Conservation (phyloP, 1,140 invertebrate genomes). For the Zaprionus vittiger region DNA sequence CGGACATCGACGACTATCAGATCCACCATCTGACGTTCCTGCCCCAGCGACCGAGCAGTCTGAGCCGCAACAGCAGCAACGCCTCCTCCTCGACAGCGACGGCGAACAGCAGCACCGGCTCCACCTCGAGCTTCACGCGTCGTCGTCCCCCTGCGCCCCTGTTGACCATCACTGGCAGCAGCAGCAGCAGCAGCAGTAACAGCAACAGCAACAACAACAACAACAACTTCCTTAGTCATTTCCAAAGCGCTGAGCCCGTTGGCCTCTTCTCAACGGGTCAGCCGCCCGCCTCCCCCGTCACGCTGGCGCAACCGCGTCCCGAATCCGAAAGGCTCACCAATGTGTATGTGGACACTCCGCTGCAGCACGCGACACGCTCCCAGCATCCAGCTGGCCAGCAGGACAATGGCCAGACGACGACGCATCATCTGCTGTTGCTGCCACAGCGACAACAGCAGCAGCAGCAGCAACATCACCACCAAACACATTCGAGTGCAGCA, state of each 20-base stretch:
- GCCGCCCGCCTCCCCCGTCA: conserved; percentile 83
- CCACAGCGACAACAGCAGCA: conserved; percentile 72
- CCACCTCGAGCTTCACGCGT: conserved; percentile 68
- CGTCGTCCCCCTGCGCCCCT: conserved; percentile 82
- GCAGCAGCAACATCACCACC: conserved; percentile 51
- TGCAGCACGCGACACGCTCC: conserved; percentile 74
- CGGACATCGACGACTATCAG: conserved; percentile 76
- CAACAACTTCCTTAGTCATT: conserved; percentile 82
- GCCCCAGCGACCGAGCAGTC: conserved; percentile 76
- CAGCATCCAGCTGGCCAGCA: conserved; percentile 77
- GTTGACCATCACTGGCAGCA: conserved; percentile 32
- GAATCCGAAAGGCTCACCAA: conserved; percentile 91
- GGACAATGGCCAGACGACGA: conserved; percentile 80
- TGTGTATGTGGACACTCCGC: conserved; percentile 94
- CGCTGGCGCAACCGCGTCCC: conserved; percentile 90
- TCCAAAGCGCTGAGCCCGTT: conserved; percentile 77
- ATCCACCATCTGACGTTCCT: conserved; percentile 80
- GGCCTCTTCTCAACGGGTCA: conserved; percentile 60
- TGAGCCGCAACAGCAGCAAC: conserved; percentile 79
- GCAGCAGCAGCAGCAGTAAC: conserved; percentile 60
- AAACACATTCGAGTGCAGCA: conserved; percentile 32
- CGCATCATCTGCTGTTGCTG: conserved; percentile 76
- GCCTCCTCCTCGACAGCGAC: conserved; percentile 71
- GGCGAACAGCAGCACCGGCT: conserved; percentile 63
- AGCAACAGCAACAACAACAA: conserved; percentile 77